A percentile compares a stretch with the other conserved stretches of the same genome.
Conservation (phyloP, 1,140 invertebrate genomes). For the Nephila pilipes region DNA sequence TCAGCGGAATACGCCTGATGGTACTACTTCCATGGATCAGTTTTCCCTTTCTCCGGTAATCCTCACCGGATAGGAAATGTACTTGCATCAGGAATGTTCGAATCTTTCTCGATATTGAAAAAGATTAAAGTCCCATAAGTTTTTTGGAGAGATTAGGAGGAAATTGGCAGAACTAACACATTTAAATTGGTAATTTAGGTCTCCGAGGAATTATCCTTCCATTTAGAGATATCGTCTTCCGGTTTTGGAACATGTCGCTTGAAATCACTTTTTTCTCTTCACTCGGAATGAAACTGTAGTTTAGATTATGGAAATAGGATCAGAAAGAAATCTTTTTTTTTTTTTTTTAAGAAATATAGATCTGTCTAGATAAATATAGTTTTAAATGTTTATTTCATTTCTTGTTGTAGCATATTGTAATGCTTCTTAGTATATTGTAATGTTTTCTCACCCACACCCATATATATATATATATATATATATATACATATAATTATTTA, state of each 20-base stretch:
- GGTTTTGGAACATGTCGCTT: background rate
- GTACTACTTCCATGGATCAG: background rate
- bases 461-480: too few species aligned
- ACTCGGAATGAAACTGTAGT: background rate
- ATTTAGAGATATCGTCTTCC: background rate
- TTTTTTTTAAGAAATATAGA: too few species aligned
- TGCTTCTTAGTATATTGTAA: too few species aligned
- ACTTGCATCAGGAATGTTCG: background rate
- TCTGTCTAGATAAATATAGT: too few species aligned
- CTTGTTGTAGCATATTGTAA: too few species aligned
- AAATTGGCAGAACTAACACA: slow-evolving; percentile 5
- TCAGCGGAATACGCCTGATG: background rate
- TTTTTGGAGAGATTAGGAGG: background rate
- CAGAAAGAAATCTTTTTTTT: too few species aligned
- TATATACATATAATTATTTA: too few species aligned
- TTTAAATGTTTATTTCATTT: too few species aligned
- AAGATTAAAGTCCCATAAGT: slow-evolving; percentile 41
- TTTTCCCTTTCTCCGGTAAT: slow-evolving; percentile 23
- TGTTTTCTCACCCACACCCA: too few species aligned
- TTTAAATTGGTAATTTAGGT: slow-evolving; percentile 23
- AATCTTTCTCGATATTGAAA: background rate
- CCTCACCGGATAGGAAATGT: slow-evolving; percentile 9
- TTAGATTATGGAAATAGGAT: background rate
- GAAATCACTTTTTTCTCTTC: background rate
- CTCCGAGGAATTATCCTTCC: background rate